These are phyloP conservation scores for Ceratosolen fusciceps DNA, from an alignment of 1,140 invertebrate genomes.

Conservation along the genomic window DNA sequence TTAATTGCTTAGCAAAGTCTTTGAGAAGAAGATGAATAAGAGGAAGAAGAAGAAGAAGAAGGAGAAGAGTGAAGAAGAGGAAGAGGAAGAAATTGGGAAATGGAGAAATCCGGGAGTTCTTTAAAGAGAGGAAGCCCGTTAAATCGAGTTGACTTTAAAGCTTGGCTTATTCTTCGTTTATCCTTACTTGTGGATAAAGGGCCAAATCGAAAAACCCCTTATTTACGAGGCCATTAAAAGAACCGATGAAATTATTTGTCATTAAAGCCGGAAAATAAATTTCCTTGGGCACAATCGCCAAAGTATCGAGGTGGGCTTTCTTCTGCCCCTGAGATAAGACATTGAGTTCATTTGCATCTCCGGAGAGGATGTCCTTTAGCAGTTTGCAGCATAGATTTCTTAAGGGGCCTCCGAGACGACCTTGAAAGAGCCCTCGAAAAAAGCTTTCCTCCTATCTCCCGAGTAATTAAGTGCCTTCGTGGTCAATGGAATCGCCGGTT, in stretches of 20 bases:
- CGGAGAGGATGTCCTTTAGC: background rate
- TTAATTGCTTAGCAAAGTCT: too few relatives aligned
- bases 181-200: background rate
- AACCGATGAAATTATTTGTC: background rate
- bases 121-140: too few relatives aligned
- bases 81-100: too few relatives aligned
- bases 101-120: too few relatives aligned
- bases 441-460: background rate
- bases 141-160: background rate
- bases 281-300: background rate
- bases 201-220: background rate
- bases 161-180: background rate
- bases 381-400: constrained; percentile 11
- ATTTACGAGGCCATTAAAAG: constrained; percentile 14
- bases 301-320: background rate
- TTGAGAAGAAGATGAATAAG: too few relatives aligned
- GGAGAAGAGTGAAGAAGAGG: too few relatives aligned
- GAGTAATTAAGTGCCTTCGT: constrained; percentile 55
- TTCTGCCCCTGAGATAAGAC: background rate
- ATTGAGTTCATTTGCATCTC: constrained; percentile 29
- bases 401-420: too few relatives aligned
- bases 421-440: background rate
- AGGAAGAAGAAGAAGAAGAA: too few relatives aligned
- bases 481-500: constrained; percentile 49
- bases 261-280: constrained; percentile 9